phyloP scores from a whole-genome alignment of 1,140 invertebrate genomes.

The Gryllus bimaculatus region DNA sequence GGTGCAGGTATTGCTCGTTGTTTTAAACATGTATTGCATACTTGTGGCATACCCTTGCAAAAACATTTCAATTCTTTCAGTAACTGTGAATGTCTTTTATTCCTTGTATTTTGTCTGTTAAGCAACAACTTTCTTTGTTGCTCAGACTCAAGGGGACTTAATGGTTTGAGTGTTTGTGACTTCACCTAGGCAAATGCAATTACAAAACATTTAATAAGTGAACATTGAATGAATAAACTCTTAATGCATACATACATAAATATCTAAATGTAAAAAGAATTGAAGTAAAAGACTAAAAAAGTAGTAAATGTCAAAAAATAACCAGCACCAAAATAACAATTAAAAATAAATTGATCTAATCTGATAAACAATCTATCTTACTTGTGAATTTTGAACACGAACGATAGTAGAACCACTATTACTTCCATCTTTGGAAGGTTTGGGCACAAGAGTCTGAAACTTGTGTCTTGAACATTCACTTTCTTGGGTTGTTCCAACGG shows the following conservation, averaged over 20 bases:
- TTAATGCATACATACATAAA: neutral
- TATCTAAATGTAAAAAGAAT: neutral
- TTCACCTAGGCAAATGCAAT: neutral
- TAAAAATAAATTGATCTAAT: neutral
- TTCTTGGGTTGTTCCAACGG: too few species aligned
- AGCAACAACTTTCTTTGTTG: slow-evolving; percentile 6
- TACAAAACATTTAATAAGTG: neutral
- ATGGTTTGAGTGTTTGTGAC: neutral
- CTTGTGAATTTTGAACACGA: slow-evolving; percentile 27
- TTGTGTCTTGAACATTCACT: neutral
- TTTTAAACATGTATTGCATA: slow-evolving; percentile 52
- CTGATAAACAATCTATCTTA: neutral
- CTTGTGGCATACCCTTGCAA: slow-evolving; percentile 52
- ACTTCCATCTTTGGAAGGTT: slow-evolving; percentile 12
- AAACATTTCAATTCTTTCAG: slow-evolving; percentile 34
- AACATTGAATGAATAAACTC: neutral
- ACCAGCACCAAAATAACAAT: neutral
- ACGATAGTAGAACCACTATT: slow-evolving; percentile 23
- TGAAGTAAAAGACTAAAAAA: neutral
- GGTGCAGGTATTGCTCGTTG: slow-evolving; percentile 51
- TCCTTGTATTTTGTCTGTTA: neutral
- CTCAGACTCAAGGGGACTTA: neutral
- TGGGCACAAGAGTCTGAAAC: slow-evolving; percentile 17
- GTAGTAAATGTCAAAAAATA: neutral
- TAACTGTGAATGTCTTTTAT: neutral